Conservation (phyloP, 2,888 invertebrate species). For the Endomychus coccineus region DNA sequence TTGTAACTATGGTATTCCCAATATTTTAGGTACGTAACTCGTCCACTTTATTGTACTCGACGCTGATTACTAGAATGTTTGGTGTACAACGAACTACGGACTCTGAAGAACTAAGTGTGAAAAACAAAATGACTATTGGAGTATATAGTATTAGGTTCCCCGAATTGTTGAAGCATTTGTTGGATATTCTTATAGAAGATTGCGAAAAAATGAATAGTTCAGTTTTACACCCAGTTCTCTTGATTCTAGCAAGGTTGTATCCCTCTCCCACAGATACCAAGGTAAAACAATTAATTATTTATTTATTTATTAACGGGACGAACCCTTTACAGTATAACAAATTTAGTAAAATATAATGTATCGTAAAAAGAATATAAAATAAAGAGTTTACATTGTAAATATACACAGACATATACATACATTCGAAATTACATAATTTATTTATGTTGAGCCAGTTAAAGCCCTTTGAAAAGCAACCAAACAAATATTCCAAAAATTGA, state of each 20-base stretch:
- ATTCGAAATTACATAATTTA: too few species aligned
- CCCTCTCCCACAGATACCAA: conserved; percentile 50
- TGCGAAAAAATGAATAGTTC: conserved; percentile 47
- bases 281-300: too few species aligned
- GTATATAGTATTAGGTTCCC: conserved; percentile 73
- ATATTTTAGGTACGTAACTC: conserved; percentile 68
- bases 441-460: too few species aligned
- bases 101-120: conserved; percentile 50
- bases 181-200: conserved; percentile 33
- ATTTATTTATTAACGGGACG: too few species aligned
- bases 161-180: conserved; percentile 52
- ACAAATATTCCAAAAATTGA: too few species aligned
- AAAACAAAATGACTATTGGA: conserved; percentile 66
- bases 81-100: conserved; percentile 66
- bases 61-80: conserved; percentile 78
- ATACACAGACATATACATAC: too few species aligned
- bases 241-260: conserved; percentile 71
- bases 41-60: conserved; percentile 74
- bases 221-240: conserved; percentile 66
- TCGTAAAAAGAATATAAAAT: too few species aligned
- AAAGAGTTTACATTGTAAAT: too few species aligned
- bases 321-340: too few species aligned
- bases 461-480: too few species aligned
- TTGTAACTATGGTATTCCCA: not conserved
- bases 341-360: too few species aligned